These are phyloP conservation scores for Pipistrellus pygmaeus DNA, from an alignment of 2,797 vertebrate species.

Conservation along the genomic window DNA sequence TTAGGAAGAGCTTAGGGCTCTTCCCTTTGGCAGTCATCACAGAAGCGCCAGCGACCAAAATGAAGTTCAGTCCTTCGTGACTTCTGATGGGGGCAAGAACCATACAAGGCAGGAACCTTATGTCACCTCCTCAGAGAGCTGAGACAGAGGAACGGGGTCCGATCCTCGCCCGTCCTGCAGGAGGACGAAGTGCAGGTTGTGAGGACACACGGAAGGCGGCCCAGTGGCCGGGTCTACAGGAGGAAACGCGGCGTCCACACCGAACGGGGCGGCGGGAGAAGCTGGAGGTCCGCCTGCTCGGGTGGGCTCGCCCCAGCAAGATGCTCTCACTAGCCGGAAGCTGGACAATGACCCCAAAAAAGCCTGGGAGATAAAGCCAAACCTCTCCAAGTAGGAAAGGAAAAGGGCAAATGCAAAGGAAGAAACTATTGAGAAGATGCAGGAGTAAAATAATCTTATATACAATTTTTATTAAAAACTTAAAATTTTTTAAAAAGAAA, in stretches of 20 bases:
- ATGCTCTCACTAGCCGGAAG: background rate
- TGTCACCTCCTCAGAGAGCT: background rate
- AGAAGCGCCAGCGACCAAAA: background rate
- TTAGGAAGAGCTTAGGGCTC: constrained; percentile 6
- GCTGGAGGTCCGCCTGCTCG: background rate
- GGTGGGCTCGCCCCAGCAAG: background rate
- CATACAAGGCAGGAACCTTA: background rate
- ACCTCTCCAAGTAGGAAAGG: background rate
- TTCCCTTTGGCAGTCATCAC: background rate
- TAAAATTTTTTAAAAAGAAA: background rate
- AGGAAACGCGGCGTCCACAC: background rate
- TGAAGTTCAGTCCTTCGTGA: background rate
- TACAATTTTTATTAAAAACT: background rate
- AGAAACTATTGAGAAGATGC: too few relatives aligned
- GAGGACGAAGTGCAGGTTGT: background rate
- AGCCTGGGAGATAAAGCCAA: background rate
- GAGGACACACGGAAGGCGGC: background rate
- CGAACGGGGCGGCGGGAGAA: background rate
- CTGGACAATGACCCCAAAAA: background rate
- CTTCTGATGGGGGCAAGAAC: background rate
- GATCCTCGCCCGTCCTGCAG: background rate
- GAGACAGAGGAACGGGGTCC: background rate
- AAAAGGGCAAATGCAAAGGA: background rate
- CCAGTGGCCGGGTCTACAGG: background rate
- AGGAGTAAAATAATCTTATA: too few relatives aligned